A percentile compares a stretch with the other conserved stretches of the same genome.
Conservation (phyloP, 92 coral and sea anemone species). For the Epizoanthus fatuus region DNA sequence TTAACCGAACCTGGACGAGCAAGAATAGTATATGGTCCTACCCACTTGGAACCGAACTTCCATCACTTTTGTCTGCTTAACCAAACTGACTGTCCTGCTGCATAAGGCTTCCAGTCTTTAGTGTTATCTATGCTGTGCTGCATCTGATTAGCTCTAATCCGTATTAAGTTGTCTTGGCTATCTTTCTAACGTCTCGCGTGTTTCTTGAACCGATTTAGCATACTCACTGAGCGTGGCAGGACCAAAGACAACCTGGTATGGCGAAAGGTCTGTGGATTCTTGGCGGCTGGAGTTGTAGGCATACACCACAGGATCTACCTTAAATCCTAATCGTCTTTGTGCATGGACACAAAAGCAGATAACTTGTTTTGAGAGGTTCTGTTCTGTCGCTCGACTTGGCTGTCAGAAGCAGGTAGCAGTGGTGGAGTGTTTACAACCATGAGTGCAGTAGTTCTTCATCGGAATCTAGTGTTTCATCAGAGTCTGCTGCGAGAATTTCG, state of each 20-base stretch:
- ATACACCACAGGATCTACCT: conserved; percentile 48
- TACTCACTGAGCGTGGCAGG: conserved; percentile 50
- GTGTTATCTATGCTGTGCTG: not conserved
- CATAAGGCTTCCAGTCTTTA: conserved; percentile 2
- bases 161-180: conserved; percentile 8
- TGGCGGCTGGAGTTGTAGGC: conserved; percentile 57
- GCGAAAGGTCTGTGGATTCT: conserved; percentile 49
- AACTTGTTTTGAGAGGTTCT: conserved; percentile 48
- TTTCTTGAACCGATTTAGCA: conserved; percentile 16
- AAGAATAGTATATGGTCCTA: too few species aligned
- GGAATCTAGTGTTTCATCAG: too few species aligned
- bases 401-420: too few species aligned
- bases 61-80: too few species aligned
- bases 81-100: conserved; percentile 7
- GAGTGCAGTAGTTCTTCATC: too few species aligned
- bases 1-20: conserved; percentile 16
- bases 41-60: too few species aligned
- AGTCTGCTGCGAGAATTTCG: too few species aligned
- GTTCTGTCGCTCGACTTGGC: conserved; percentile 45
- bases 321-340: conserved; percentile 50
- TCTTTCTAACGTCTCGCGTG: conserved; percentile 4
- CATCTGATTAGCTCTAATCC: not conserved
- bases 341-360: conserved; percentile 44
- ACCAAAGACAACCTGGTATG: conserved; percentile 46
- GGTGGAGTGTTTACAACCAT: too few species aligned